Percentiles rank a stretch among this genome's conserved stretches.
phyloP scores from a whole-genome alignment of 2,888 invertebrate species.

The Epinotia nisella region DNA sequence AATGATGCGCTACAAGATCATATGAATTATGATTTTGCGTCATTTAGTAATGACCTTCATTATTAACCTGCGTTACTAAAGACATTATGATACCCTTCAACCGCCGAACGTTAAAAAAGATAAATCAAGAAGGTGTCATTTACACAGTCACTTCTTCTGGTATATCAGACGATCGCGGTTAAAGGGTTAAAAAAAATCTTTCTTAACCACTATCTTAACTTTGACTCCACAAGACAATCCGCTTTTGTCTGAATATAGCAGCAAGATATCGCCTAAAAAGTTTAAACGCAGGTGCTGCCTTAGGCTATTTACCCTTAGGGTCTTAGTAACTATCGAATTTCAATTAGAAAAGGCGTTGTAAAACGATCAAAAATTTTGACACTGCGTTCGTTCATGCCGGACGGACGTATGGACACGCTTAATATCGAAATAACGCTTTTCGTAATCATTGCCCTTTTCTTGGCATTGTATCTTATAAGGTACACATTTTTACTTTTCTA shows the following conservation, averaged over 20 bases:
- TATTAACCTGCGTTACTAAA: background rate
- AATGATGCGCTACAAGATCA: background rate
- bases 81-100: no score
- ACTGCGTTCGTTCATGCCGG: slow-evolving; percentile 9
- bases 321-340: slow-evolving; percentile 11
- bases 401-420: slow-evolving; percentile 15
- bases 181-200: background rate
- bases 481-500: no score
- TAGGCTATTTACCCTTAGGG: background rate
- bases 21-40: background rate
- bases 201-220: background rate
- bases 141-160: no score
- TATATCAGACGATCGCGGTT: no score
- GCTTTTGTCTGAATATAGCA: slow-evolving; percentile 1
- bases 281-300: slow-evolving; percentile 4
- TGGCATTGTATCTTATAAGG: no score
- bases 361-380: slow-evolving; percentile 20
- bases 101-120: no score
- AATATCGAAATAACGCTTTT: background rate
- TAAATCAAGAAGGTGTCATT: no score
- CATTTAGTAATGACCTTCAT: background rate
- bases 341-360: slow-evolving; percentile 18
- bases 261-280: background rate
- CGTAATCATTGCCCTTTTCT: background rate
- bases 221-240: background rate